These are phyloP conservation scores for Borostomias antarcticus DNA, from an alignment of 2,797 vertebrate genomes.

Conservation along the genomic window DNA sequence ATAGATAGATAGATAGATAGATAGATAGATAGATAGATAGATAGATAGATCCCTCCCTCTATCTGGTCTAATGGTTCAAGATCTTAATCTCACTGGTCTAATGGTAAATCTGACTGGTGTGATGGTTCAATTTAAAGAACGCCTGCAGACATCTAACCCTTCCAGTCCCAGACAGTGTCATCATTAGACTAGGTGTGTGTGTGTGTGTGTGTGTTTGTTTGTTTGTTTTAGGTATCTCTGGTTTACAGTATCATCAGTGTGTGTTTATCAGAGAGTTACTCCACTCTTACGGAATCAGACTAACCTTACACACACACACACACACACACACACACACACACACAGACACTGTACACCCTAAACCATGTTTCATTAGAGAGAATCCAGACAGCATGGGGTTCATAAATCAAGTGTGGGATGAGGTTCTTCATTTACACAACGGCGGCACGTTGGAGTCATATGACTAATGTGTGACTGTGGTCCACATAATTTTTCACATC, in stretches of 20 bases:
- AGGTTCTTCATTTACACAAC: constrained; percentile 35
- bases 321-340: constrained; percentile 48
- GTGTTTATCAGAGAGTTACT: constrained; percentile 65
- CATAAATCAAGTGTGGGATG: constrained; percentile 75
- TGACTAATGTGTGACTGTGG: constrained; percentile 66
- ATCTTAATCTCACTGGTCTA: too few species aligned
- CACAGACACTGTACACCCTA: constrained; percentile 51
- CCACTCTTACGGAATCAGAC: constrained; percentile 72
- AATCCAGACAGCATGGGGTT: constrained; percentile 75
- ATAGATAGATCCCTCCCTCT: too few species aligned
- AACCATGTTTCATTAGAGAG: constrained; percentile 76
- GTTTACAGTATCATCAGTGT: constrained; percentile 78
- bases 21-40: too few species aligned
- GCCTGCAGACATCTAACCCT: too few species aligned
- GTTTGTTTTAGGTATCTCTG: constrained; percentile 51
- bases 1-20: too few species aligned
- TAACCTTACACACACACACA: constrained; percentile 49
- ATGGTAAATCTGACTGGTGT: too few species aligned
- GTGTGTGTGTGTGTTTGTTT: constrained; percentile 44
- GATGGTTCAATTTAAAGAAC: too few species aligned
- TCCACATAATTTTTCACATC: constrained; percentile 70
- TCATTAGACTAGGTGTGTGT: constrained; percentile 13
- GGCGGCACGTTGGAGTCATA: constrained; percentile 60
- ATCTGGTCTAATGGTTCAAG: too few species aligned
- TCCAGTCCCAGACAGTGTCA: too few species aligned